Base-by-base conservation (phyloP, 2,888 invertebrate species). In the Falcaria lacertinaria region DNA sequence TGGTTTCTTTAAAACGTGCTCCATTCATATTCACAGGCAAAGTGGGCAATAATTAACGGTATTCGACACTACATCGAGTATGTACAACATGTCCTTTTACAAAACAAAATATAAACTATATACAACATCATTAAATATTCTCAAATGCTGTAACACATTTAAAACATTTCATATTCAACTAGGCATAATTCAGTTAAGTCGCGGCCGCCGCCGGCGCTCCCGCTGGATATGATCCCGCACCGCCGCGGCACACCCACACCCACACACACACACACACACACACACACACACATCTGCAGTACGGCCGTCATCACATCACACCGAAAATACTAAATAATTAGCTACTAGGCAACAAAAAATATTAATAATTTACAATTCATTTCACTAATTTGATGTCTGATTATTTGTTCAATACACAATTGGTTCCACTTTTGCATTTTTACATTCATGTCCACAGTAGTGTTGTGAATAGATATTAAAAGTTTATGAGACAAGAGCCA, bases 61-160 rank as follows among this genome's bases (percentile, higher is more conserved):
- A 67, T 67, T 62, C 65, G 64, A 61, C 58, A 62, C 74, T 75
- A 78, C 75, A 57, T 64, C 72, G 58, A 65, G 71, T 88, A 88
- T 87, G 70, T 87, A 88, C 87, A 88, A 74, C 71, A 76, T 74
- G 72, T 78, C 64, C 61, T 77, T 83, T 77, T 80, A 85, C 72
- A 83, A 88, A 87, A 87, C 86, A 86, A 85, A 86, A 86, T 86
- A 87, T 84, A 87, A 87, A 88, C 82, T 89, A 89, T 89, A 85
- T 89, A 89, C 89, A 89, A 87, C 85, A 83, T 89, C 78, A 78
- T 88, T 87, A 89, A 83, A 89, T 84, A 88, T 89, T 83, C 85
- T 85, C 86, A 88, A 89, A 89, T 89, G 88, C 81, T 84, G 81
- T 87, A 89, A 89, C 88, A 89, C 88, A 88, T 89, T 83, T 88